Evolutionary conservation across 1,140 invertebrate genomes (phyloP), one percentile per base, ranked within the genome.

Genomic region (Drosophila willistoni): DNA sequence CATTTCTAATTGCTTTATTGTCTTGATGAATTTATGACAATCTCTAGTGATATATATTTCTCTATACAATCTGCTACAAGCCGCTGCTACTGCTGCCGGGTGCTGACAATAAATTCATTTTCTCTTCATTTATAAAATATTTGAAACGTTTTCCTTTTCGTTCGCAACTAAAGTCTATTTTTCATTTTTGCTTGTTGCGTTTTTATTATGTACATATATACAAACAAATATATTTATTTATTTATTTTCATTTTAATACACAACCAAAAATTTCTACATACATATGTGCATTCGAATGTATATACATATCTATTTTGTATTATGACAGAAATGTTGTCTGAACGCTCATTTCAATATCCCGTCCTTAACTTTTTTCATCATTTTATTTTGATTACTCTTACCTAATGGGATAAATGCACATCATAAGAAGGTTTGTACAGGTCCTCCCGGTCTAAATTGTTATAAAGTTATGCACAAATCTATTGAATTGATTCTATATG

Each of bases 241-340:
- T 89, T 83, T 83, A 71, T 87, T 87, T 86, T 79, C 65, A 83
- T 79, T 86, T 87, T 82, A 73, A 83, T 82, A 87, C 44, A 51
- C 44, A 3, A 12, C 44, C 17, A 22, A 51, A 51, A 22, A 51
- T 51, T 3, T 51, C 22, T 51, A 22, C 17, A 47, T 9, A 47
- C 10, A 22, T 22, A 22, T 22, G 9, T 51, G 22, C 0, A 1
- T 1, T n/a, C n/a, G n/a, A n/a, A 51, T 12, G 7, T 51, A 51
- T 12, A 13, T 51, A 22, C 1, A 79, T 86, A 83, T 89, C 79
- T 87, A 67, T 87, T 77, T 86, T 71, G 39, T 77, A 84, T 87
- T 87, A 87, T 87, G 83, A 87, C 83, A 89, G 84, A 89, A 87
- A 87, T 87, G 83, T 22, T 51, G 44, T 51, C 44, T 51, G 44